Conservation (phyloP, 2,888 invertebrate genomes). For the Horisme vitalbata region DNA sequence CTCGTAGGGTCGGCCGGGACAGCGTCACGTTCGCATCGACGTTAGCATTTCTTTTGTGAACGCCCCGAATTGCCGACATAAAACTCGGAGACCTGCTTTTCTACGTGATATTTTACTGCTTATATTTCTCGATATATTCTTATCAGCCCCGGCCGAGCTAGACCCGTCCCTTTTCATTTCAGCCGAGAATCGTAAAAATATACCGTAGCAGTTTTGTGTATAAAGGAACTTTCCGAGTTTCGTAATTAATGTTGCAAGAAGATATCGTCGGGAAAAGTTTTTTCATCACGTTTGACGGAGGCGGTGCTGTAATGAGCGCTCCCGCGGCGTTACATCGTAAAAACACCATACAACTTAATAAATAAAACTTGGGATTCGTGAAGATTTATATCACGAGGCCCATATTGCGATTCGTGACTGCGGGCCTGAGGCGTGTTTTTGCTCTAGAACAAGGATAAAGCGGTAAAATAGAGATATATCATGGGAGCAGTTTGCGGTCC, state of each 20-base stretch:
- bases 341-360: conserved; percentile 81
- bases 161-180: conserved; percentile 57
- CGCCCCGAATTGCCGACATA: conserved; percentile 78
- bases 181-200: conserved; percentile 68
- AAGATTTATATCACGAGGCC: conserved; percentile 77
- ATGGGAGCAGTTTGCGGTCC: conserved; percentile 58
- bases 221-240: conserved; percentile 64
- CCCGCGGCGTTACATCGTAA: conserved; percentile 75
- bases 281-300: conserved; percentile 70
- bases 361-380: conserved; percentile 75
- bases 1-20: conserved; percentile 40
- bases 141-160: conserved; percentile 59
- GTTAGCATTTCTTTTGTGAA: conserved; percentile 80
- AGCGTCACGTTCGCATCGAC: conserved; percentile 64
- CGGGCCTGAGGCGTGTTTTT: conserved; percentile 60
- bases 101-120: conserved; percentile 76
- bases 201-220: conserved; percentile 51
- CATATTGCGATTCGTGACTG: conserved; percentile 70
- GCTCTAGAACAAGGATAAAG: conserved; percentile 53
- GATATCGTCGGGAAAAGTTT: conserved; percentile 76
- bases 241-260: conserved; percentile 79
- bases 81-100: conserved; percentile 74
- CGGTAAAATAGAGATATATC: conserved; percentile 70
- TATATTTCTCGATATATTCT: conserved; percentile 72
- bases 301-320: conserved; percentile 71